Evolutionary conservation across 2,888 invertebrate genomes (phyloP).

Genomic region (Tetanocera ferruginea): DNA sequence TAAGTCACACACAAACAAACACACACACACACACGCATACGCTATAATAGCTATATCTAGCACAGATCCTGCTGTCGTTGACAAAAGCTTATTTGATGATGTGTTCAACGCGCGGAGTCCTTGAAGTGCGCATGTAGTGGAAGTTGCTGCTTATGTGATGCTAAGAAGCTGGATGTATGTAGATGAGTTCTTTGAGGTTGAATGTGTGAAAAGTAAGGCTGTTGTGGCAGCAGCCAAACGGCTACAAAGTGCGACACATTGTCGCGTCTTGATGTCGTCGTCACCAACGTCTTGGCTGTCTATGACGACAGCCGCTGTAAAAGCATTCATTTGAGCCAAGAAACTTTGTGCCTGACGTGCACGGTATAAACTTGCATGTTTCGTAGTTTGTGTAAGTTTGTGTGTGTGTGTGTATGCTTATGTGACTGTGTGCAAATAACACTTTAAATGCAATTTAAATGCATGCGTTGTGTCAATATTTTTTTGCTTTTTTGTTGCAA

Average conservation of each 20-base stretch:
- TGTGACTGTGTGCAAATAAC: slow-evolving; percentile 36
- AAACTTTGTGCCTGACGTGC: background rate
- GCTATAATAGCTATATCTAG: too few relatives aligned
- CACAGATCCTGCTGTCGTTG: background rate
- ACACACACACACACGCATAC: too few relatives aligned
- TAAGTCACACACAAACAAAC: too few relatives aligned
- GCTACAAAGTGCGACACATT: slow-evolving; percentile 14
- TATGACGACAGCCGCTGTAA: background rate
- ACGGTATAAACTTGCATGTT: slow-evolving; percentile 17
- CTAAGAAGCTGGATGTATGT: too few relatives aligned
- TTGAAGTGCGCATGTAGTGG: background rate
- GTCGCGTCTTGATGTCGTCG: slow-evolving; percentile 32
- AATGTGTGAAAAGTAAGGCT: background rate
- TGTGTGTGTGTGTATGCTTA: slow-evolving; percentile 24
- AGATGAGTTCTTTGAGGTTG: too few relatives aligned
- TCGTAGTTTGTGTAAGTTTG: background rate
- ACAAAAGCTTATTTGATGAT: slow-evolving; percentile 27
- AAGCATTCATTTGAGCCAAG: background rate
- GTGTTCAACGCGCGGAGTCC: background rate
- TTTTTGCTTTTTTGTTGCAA: background rate
- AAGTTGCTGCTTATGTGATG: background rate
- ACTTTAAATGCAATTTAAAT: slow-evolving; percentile 44
- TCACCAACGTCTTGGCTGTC: background rate
- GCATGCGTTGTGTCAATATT: slow-evolving; percentile 18
- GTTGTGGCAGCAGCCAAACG: slow-evolving; percentile 4